Evolutionary conservation across 2,113 vertebrate species (phyloP).

Genomic region (Hassar affinis): DNA sequence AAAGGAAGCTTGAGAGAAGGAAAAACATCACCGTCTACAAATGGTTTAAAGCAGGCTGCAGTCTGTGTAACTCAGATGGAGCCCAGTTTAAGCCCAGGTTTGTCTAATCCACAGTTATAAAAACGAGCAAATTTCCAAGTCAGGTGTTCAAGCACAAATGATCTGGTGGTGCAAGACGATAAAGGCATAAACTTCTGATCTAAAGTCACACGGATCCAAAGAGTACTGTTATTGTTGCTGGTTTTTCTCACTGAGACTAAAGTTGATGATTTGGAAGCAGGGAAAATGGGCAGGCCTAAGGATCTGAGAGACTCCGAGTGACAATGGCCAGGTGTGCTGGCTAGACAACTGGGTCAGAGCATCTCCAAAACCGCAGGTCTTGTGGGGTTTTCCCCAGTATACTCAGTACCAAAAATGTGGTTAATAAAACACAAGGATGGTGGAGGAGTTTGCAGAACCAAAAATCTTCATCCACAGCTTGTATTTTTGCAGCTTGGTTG

Average conservation of each 20-base stretch:
- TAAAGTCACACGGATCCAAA: neutral
- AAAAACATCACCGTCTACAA: neutral
- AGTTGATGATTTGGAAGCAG: too few species aligned
- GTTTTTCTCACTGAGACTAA: too few species aligned
- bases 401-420: too few species aligned
- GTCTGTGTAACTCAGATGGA: too few species aligned
- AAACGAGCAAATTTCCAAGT: neutral
- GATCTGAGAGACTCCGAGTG: too few species aligned
- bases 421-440: neutral
- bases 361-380: too few species aligned
- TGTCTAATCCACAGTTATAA: neutral
- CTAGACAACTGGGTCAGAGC: too few species aligned
- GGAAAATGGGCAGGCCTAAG: too few species aligned
- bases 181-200: neutral
- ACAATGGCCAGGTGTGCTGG: too few species aligned
- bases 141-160: neutral
- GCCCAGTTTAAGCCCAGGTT: neutral
- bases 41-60: neutral
- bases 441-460: neutral
- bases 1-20: neutral
- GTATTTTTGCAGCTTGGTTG: neutral
- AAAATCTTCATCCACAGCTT: neutral
- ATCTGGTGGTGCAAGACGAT: neutral
- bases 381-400: too few species aligned
- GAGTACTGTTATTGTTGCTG: neutral